phyloP scores from a whole-genome alignment of 2,797 vertebrate species.

The Siniperca undulata region DNA sequence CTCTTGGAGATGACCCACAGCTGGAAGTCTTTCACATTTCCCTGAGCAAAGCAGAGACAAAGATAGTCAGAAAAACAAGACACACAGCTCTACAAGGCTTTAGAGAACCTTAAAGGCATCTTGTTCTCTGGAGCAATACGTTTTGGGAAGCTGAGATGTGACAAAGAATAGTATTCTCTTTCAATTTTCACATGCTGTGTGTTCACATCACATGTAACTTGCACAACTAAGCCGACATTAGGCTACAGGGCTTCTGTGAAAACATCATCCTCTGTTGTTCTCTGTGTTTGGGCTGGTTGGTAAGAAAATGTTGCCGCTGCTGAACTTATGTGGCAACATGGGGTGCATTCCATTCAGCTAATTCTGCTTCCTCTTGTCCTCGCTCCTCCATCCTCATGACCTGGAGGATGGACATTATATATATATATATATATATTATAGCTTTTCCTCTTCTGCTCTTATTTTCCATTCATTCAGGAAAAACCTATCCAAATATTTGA shows the following conservation, averaged over 20 bases:
- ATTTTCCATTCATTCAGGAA: no score
- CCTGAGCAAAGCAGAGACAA: slow-evolving; percentile 80
- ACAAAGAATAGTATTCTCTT: slow-evolving; percentile 15
- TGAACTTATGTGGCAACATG: no score
- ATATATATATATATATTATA: no score
- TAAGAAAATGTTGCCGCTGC: no score
- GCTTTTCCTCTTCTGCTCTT: no score
- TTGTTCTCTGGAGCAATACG: neutral
- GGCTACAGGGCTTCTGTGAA: neutral
- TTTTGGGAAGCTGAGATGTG: neutral
- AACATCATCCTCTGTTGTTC: neutral
- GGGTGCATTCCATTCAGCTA: no score
- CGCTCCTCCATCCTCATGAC: no score
- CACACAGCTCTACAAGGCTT: neutral
- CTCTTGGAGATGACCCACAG: slow-evolving; percentile 96
- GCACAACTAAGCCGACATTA: neutral
- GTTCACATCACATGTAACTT: slow-evolving; percentile 10
- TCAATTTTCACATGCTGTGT: slow-evolving; percentile 15
- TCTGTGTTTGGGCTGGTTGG: no score
- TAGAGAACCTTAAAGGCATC: neutral
- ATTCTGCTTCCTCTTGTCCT: no score
- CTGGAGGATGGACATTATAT: no score
- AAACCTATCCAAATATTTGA: no score
- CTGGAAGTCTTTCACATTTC: slow-evolving; percentile 92
- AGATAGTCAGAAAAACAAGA: slow-evolving; percentile 1